Percentiles rank a stretch among this genome's conserved stretches.
Evolutionary conservation across 2,888 invertebrate species (phyloP).

Genomic region (Chrysomela aeneicollis): DNA sequence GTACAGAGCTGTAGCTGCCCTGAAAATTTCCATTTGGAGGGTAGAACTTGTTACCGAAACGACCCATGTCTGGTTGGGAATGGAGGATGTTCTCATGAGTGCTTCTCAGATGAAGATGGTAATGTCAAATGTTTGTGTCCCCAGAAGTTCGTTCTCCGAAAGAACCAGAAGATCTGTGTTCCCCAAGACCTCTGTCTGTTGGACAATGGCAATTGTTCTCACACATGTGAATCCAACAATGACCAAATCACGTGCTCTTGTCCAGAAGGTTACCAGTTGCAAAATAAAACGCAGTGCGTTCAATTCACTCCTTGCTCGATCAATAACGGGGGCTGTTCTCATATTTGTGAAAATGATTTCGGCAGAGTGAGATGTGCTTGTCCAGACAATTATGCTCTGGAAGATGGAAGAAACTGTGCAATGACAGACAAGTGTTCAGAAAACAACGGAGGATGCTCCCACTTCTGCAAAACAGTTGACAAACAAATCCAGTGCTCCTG

Average conservation of each 20-base stretch:
- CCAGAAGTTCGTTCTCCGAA: constrained; percentile 47
- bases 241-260: constrained; percentile 40
- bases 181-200: constrained; percentile 51
- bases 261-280: constrained; percentile 57
- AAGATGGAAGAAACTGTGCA: constrained; percentile 53
- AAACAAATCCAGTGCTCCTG: constrained; percentile 63
- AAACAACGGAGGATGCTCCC: constrained; percentile 50
- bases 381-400: constrained; percentile 60
- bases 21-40: constrained; percentile 53
- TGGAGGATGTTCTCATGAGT: constrained; percentile 53
- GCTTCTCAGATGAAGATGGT: constrained; percentile 44
- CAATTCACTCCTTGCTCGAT: constrained; percentile 60
- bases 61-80: constrained; percentile 57
- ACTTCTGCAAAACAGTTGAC: constrained; percentile 51
- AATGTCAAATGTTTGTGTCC: constrained; percentile 62
- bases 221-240: constrained; percentile 59
- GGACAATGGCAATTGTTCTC: constrained; percentile 68
- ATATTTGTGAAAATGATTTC: constrained; percentile 60
- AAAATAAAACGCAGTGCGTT: constrained; percentile 59
- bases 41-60: constrained; percentile 47
- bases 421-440: constrained; percentile 49
- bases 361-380: constrained; percentile 66
- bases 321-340: constrained; percentile 61
- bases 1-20: constrained; percentile 62
- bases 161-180: constrained; percentile 50